These are phyloP conservation scores for Lasioglossum zephyrum DNA, from an alignment of 2,888 invertebrate species.

Conservation along the genomic window DNA sequence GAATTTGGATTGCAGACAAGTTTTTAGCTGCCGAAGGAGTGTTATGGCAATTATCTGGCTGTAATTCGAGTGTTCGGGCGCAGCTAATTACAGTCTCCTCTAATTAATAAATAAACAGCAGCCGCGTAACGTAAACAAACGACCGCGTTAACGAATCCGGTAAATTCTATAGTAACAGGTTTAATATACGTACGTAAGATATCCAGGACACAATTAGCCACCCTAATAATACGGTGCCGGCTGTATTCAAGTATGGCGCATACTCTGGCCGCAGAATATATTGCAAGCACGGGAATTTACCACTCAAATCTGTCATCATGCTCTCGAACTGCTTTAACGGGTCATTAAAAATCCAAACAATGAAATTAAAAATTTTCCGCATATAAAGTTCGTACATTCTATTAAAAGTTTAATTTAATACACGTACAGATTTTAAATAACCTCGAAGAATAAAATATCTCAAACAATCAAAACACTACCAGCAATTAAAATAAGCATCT, in stretches of 20 bases:
- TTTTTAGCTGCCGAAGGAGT: background rate
- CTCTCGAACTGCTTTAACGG: constrained; percentile 45
- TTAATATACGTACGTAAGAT: constrained; percentile 70
- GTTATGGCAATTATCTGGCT: background rate
- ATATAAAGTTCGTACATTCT: too few relatives aligned
- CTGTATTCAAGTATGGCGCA: constrained; percentile 75
- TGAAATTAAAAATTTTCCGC: background rate
- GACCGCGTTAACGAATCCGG: constrained; percentile 3
- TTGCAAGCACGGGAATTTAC: constrained; percentile 72
- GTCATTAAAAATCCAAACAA: constrained; percentile 23
- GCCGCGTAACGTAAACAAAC: background rate
- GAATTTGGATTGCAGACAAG: background rate
- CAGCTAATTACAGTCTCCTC: background rate
- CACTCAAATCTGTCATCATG: constrained; percentile 64
- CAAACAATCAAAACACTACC: too few relatives aligned
- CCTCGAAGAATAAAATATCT: too few relatives aligned
- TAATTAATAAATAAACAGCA: background rate
- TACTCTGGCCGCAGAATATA: constrained; percentile 72
- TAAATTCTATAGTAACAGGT: background rate
- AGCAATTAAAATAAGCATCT: too few relatives aligned
- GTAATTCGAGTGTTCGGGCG: background rate
- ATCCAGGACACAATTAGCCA: constrained; percentile 80
- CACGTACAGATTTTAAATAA: too few relatives aligned
- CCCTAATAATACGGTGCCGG: constrained; percentile 76
- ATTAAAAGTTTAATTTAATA: too few relatives aligned